Evolutionary conservation across 2,113 vertebrate genomes (phyloP).

Genomic region (Chaetodon trifascialis): DNA sequence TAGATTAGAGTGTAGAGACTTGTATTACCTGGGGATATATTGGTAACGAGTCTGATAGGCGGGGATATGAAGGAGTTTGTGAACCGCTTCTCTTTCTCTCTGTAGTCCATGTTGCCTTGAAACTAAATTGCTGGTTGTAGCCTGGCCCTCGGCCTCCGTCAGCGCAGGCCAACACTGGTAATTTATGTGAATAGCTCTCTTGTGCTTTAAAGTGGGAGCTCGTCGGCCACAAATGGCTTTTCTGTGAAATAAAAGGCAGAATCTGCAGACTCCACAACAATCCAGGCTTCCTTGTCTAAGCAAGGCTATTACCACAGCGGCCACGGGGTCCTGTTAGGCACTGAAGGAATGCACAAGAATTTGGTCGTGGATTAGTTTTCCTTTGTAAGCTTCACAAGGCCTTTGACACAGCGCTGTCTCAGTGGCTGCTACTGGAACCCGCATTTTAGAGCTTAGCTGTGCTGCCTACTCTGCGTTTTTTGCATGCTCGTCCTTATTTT

Average conservation of each 20-base stretch:
- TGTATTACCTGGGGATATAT: too few relatives aligned
- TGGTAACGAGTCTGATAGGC: not conserved
- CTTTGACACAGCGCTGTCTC: conserved; percentile 47
- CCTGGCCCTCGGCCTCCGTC: not conserved
- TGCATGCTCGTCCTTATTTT: conserved; percentile 49
- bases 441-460: conserved; percentile 49
- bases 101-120: not conserved
- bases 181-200: conserved; percentile 35
- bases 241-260: conserved; percentile 51
- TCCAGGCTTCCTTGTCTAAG: conserved; percentile 18
- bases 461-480: conserved; percentile 48
- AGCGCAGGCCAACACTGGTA: conserved; percentile 8
- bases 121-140: not conserved
- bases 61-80: not conserved
- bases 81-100: not conserved
- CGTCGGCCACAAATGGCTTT: conserved; percentile 33
- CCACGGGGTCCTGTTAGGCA: conserved; percentile 54
- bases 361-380: conserved; percentile 68
- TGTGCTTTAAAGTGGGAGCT: conserved; percentile 61
- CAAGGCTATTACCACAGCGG: conserved; percentile 35
- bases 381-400: conserved; percentile 53
- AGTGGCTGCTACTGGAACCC: conserved; percentile 53
- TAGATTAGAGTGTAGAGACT: too few relatives aligned
- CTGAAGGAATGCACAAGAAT: conserved; percentile 71
- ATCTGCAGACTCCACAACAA: conserved; percentile 40